Percentiles rank a stretch among this genome's conserved stretches.
Conservation (phyloP, 2,888 invertebrate species). For the Tyria jacobaeae region DNA sequence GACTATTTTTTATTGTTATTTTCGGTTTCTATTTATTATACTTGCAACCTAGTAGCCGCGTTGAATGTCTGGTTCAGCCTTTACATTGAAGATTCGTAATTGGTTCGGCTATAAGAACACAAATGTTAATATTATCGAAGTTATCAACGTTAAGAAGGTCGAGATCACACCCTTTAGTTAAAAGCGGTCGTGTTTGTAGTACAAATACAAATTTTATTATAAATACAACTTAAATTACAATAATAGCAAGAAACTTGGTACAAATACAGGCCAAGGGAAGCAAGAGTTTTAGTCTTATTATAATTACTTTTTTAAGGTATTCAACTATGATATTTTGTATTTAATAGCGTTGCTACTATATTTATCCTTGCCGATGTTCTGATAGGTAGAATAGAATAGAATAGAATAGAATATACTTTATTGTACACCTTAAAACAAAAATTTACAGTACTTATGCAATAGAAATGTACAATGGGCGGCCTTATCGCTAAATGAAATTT, state of each 20-base stretch:
- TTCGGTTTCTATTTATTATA: no score
- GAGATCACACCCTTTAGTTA: constrained; percentile 9
- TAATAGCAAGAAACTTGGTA: neutral
- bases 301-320: neutral
- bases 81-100: constrained; percentile 9
- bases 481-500: no score
- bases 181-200: constrained; percentile 32
- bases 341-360: neutral
- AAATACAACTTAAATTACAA: constrained; percentile 1
- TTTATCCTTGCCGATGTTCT: neutral
- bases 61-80: neutral
- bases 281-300: neutral
- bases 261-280: neutral
- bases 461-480: no score
- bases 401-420: no score
- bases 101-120: constrained; percentile 18
- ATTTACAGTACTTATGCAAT: no score
- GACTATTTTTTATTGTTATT: no score
- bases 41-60: neutral
- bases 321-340: neutral
- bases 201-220: constrained; percentile 23
- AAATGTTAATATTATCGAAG: constrained; percentile 24
- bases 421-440: no score
- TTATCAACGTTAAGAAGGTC: constrained; percentile 12
- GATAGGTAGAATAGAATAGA: no score